Evolutionary conservation across 1,140 invertebrate species (phyloP).

Genomic region (silkworm (Bombyx mori)): DNA sequence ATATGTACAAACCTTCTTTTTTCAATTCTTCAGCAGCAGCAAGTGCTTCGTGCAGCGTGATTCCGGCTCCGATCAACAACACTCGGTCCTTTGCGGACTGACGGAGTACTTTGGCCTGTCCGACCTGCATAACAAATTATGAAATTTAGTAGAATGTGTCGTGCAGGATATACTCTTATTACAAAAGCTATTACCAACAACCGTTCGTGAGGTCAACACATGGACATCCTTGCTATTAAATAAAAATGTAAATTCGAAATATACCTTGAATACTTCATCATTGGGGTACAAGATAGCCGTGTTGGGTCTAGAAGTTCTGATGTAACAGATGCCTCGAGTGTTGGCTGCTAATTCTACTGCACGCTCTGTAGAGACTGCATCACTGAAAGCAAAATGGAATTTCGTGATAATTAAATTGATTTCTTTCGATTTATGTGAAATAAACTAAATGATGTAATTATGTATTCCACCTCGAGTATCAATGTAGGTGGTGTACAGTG

Average conservation of each 20-base stretch:
- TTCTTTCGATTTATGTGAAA: no score
- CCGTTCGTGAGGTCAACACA: no score
- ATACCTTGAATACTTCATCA: slow-evolving; percentile 85
- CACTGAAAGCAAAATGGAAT: no score
- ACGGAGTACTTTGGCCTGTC: slow-evolving; percentile 85
- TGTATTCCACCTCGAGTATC: no score
- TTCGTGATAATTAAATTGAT: no score
- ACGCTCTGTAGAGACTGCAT: slow-evolving; percentile 91
- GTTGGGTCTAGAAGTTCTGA: slow-evolving; percentile 94
- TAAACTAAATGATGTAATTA: no score
- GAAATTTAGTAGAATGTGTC: no score
- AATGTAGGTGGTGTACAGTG: no score
- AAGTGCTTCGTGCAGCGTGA: slow-evolving; percentile 93
- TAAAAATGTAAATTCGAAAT: slow-evolving; percentile 10
- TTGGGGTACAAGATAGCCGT: slow-evolving; percentile 91
- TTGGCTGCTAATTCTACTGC: slow-evolving; percentile 97
- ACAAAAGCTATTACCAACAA: no score
- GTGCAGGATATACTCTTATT: no score
- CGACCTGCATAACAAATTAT: slow-evolving; percentile 67
- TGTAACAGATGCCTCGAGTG: slow-evolving; percentile 95
- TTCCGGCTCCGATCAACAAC: slow-evolving; percentile 91
- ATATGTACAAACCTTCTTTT: slow-evolving; percentile 46
- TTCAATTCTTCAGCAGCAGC: slow-evolving; percentile 86
- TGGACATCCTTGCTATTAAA: no score
- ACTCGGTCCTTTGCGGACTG: slow-evolving; percentile 83